Evolutionary conservation across 30 jellyfish, hydroid and myxozoan species (phyloP).

Genomic region (Haliclystus octoradiatus): DNA sequence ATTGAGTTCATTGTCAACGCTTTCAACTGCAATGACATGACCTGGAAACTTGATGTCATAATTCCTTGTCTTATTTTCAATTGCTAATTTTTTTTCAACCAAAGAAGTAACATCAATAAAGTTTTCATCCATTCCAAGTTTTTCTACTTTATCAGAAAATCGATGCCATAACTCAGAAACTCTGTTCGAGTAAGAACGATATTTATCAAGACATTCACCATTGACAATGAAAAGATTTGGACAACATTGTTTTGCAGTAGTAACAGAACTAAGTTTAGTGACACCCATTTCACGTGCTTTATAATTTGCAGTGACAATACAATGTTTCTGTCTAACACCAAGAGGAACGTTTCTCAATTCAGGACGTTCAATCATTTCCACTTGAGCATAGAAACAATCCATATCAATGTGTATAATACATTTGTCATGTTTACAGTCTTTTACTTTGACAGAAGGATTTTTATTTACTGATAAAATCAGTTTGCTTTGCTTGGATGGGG

Average conservation of each 20-base stretch:
- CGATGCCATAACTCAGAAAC: constrained; percentile 17
- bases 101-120: constrained; percentile 44
- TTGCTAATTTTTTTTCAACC: constrained; percentile 13
- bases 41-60: no score
- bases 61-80: no score
- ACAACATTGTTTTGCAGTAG: constrained; percentile 47
- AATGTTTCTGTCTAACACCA: constrained; percentile 56
- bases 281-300: constrained; percentile 58
- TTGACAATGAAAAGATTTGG: constrained; percentile 51
- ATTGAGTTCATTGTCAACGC: no score
- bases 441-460: no score
- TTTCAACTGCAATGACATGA: no score
- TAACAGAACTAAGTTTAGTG: constrained; percentile 27
- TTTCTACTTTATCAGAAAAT: constrained; percentile 36
- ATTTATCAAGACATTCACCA: constrained; percentile 53
- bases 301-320: constrained; percentile 51
- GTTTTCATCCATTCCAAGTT: constrained; percentile 66
- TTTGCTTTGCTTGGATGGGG: no score
- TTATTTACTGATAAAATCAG: no score
- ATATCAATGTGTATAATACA: constrained; percentile 58
- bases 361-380: constrained; percentile 54
- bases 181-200: constrained; percentile 38
- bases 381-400: constrained; percentile 77
- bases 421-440: no score
- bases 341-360: constrained; percentile 27